A percentile compares a stretch with the other conserved stretches of the same genome.
These are phyloP conservation scores for Hesperia comma DNA, from an alignment of 2,888 invertebrate species.

Conservation along the genomic window DNA sequence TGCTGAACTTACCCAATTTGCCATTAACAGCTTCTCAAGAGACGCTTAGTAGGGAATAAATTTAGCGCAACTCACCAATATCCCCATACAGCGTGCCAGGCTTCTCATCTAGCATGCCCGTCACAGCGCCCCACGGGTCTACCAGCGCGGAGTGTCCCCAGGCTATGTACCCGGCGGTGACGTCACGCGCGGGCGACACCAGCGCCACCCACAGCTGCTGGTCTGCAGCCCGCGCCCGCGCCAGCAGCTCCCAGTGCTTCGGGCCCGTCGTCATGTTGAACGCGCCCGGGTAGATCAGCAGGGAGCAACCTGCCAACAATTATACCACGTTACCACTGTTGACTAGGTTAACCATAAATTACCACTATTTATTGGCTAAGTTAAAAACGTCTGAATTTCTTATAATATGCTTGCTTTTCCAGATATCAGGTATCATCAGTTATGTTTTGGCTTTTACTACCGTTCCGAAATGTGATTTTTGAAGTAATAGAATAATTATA, in stretches of 20 bases:
- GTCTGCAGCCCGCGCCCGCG: constrained; percentile 92
- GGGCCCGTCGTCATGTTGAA: constrained; percentile 99
- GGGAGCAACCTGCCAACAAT: constrained; percentile 92
- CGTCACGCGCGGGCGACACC: constrained; percentile 92
- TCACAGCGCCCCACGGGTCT: constrained; percentile 92
- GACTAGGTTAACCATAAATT: too few species aligned
- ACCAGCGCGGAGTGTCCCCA: constrained; percentile 95
- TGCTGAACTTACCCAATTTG: too few species aligned
- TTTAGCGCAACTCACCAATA: constrained; percentile 83
- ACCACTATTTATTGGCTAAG: too few species aligned
- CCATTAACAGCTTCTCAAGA: too few species aligned
- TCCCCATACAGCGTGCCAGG: constrained; percentile 89
- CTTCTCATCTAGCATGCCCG: constrained; percentile 86
- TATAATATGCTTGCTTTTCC: too few species aligned
- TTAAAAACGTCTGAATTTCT: too few species aligned
- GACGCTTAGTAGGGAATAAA: too few species aligned
- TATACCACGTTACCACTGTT: too few species aligned
- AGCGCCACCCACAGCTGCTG: constrained; percentile 95
- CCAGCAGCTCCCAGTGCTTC: constrained; percentile 94
- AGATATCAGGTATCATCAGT: too few species aligned
- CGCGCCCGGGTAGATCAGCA: constrained; percentile 96
- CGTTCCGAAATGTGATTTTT: too few species aligned
- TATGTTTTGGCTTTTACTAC: too few species aligned
- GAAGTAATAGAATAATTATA: too few species aligned
- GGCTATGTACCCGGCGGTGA: constrained; percentile 89